phyloP scores from a whole-genome alignment of 2,113 vertebrate species.

The Eurystomus gularis region DNA sequence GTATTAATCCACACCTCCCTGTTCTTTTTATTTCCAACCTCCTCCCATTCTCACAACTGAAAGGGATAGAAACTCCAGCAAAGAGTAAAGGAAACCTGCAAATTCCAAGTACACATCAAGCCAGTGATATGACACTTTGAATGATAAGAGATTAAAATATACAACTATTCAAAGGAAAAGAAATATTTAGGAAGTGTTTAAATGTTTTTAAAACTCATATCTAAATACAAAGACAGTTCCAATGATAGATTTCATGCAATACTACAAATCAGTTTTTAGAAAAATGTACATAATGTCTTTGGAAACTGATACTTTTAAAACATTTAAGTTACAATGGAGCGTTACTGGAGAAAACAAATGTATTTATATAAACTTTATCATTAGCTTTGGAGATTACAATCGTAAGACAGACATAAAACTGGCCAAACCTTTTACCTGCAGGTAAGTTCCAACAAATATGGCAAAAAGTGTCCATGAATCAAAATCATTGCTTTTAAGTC shows the following conservation, averaged over 20 bases:
- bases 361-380: not conserved
- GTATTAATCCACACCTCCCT: not conserved
- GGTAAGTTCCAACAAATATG: not conserved
- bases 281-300: not conserved
- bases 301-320: not conserved
- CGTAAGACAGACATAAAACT: not conserved
- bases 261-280: not conserved
- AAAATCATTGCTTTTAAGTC: not conserved
- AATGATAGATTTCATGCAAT: not conserved
- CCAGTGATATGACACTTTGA: not conserved
- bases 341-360: not conserved
- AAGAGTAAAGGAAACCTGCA: not conserved
- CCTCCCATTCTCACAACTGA: not conserved
- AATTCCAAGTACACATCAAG: not conserved
- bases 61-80: not conserved
- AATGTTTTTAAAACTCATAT: not conserved
- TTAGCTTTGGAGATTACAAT: not conserved
- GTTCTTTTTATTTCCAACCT: not conserved
- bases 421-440: not conserved
- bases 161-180: not conserved
- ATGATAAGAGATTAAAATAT: not conserved
- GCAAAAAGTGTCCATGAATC: not conserved
- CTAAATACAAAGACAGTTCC: not conserved
- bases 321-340: not conserved
- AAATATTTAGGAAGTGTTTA: not conserved